Evolutionary conservation across 2,888 invertebrate species (phyloP).

Genomic region (Tipula unca): DNA sequence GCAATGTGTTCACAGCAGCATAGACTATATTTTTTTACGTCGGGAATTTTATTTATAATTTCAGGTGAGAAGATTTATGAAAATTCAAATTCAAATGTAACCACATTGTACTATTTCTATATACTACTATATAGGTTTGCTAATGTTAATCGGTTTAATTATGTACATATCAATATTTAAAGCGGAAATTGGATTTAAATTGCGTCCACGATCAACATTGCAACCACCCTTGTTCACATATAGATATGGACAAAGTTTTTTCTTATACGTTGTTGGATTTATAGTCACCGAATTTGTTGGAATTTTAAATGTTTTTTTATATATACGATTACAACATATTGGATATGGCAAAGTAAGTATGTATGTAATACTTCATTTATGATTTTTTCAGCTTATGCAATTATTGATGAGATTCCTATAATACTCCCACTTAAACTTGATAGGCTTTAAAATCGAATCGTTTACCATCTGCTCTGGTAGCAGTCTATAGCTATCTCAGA

Average conservation of each 20-base stretch:
- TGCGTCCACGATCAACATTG: constrained; percentile 68
- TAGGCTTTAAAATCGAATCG: too few species aligned
- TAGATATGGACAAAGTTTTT: constrained; percentile 81
- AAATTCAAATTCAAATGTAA: background rate
- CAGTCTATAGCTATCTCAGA: too few species aligned
- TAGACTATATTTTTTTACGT: constrained; percentile 71
- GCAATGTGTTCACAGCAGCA: constrained; percentile 71
- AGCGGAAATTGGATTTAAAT: constrained; percentile 80
- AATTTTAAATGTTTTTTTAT: constrained; percentile 77
- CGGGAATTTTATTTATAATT: constrained; percentile 80
- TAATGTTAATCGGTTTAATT: constrained; percentile 84
- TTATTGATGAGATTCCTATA: too few species aligned
- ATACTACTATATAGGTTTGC: constrained; percentile 64
- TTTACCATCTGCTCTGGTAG: too few species aligned
- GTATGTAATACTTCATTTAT: too few species aligned
- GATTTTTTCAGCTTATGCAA: too few species aligned
- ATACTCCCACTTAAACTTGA: too few species aligned
- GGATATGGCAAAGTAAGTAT: constrained; percentile 36
- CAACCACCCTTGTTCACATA: constrained; percentile 75
- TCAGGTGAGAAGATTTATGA: constrained; percentile 56
- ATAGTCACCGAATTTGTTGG: constrained; percentile 78
- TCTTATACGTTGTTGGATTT: constrained; percentile 76
- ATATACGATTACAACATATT: constrained; percentile 49
- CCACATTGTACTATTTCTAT: background rate
- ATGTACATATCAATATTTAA: constrained; percentile 91